These are phyloP conservation scores for Artibeus jamaicensis DNA, from an alignment of 2,797 vertebrate genomes.

Conservation along the genomic window DNA sequence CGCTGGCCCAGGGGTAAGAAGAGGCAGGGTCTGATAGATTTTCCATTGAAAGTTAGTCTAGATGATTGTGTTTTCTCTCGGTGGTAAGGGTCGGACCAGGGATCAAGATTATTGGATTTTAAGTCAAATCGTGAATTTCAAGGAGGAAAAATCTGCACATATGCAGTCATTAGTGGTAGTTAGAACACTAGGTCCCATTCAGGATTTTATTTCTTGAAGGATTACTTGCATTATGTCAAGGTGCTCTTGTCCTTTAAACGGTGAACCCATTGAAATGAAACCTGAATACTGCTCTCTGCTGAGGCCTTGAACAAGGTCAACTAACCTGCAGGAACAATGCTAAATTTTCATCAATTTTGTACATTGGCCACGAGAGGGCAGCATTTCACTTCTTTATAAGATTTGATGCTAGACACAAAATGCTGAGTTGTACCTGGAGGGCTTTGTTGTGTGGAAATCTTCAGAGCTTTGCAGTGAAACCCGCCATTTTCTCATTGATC, in stretches of 20 bases:
- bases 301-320: background rate
- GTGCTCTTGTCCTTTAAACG: background rate
- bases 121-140: background rate
- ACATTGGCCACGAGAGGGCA: slow-evolving; percentile 75
- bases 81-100: background rate
- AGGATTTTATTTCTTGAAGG: background rate
- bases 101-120: background rate
- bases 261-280: background rate
- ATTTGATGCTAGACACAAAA: rapidly evolving
- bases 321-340: rapidly evolving
- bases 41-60: background rate
- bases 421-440: background rate
- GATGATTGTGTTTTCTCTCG: background rate
- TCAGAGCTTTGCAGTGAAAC: background rate
- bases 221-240: background rate
- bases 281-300: rapidly evolving
- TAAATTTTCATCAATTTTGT: slow-evolving; percentile 1
- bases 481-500: background rate
- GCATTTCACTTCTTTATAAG: slow-evolving; percentile 60
- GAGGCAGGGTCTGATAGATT: background rate
- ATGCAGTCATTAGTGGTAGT: background rate
- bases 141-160: background rate
- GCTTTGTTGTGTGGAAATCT: background rate
- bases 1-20: background rate
- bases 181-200: background rate